Conservation (phyloP, 2,113 vertebrate genomes). For the Labrus mixtus region DNA sequence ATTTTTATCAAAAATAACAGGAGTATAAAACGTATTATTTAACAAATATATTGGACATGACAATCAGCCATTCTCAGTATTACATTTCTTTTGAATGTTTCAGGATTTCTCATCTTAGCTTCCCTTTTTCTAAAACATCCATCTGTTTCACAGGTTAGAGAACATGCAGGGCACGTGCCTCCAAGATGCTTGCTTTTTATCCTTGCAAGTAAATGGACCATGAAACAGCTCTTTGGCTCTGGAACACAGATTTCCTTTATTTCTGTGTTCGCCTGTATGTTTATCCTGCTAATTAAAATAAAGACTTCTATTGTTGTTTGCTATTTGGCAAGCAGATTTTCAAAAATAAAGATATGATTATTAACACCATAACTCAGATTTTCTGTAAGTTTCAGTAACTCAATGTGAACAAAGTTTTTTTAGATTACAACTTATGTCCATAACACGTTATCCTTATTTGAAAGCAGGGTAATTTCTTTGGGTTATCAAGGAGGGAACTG, state of each 20-base stretch:
- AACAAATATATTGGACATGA: background rate
- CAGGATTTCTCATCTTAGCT: background rate
- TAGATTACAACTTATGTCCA: background rate
- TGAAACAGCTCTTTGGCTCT: conserved; percentile 35
- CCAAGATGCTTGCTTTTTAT: conserved; percentile 51
- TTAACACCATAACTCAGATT: no score
- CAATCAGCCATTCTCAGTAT: background rate
- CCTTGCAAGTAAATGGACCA: conserved; percentile 38
- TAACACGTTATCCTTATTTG: background rate
- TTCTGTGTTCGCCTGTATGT: background rate
- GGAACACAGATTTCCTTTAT: conserved; percentile 25
- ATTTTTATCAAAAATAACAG: no score
- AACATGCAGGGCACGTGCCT: conserved; percentile 42
- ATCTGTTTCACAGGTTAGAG: conserved; percentile 20
- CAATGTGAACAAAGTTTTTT: background rate
- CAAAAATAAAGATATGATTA: no score
- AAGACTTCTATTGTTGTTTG: background rate
- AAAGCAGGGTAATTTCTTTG: background rate
- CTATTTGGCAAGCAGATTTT: background rate
- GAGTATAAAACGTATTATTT: no score
- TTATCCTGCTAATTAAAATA: background rate
- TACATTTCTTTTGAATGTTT: background rate
- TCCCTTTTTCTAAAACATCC: background rate
- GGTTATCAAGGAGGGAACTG: no score
- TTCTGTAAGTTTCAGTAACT: background rate